Evolutionary conservation across 1,140 invertebrate genomes (phyloP).

Genomic region (Gyrodactylus salaris): DNA sequence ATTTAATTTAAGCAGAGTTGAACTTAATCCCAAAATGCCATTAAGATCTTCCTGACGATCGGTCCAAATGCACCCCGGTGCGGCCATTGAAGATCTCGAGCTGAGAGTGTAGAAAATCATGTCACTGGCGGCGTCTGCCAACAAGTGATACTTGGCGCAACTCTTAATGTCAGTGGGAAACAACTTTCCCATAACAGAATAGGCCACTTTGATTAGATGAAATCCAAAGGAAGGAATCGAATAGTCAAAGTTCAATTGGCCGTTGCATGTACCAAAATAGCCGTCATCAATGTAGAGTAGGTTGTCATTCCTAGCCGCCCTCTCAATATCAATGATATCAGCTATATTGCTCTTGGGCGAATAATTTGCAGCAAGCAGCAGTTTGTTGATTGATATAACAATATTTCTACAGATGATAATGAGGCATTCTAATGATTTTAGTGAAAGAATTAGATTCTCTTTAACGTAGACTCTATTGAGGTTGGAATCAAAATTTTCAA

Average conservation of each 20-base stretch:
- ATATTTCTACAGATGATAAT: not conserved
- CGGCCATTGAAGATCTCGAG: not conserved
- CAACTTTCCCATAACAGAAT: not conserved
- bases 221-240: not conserved
- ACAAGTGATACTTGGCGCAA: not conserved
- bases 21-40: too few species aligned
- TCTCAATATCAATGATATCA: not conserved
- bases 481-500: not conserved
- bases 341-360: too few species aligned
- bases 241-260: not conserved
- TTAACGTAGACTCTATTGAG: not conserved
- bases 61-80: not conserved
- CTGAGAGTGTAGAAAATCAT: not conserved
- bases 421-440: not conserved
- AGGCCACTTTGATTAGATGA: not conserved
- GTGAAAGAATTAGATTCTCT: not conserved
- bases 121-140: not conserved
- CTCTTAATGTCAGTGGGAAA: not conserved
- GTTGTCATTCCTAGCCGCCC: not conserved
- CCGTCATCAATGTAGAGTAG: not conserved
- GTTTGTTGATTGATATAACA: not conserved
- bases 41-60: too few species aligned
- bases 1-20: not conserved
- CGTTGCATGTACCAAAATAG: not conserved
- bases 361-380: not conserved